Evolutionary conservation across 1,140 invertebrate species (phyloP).

Genomic region (Rhyacophila brunnea): DNA sequence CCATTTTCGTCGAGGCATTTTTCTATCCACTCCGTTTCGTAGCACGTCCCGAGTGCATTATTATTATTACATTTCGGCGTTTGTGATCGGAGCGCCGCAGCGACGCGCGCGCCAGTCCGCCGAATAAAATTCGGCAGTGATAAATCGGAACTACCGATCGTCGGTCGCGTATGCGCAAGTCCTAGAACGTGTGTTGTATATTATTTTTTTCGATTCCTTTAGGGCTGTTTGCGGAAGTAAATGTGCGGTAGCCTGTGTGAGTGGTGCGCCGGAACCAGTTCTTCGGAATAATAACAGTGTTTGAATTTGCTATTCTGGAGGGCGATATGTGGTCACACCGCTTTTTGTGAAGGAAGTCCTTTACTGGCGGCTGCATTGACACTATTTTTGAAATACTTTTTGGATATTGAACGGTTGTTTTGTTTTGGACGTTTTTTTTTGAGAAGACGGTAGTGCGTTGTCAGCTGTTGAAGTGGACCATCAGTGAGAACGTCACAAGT

Average conservation of each 20-base stretch:
- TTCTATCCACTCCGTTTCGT: slow-evolving; percentile 26
- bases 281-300: neutral
- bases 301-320: neutral
- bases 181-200: neutral
- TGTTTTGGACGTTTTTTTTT: no score
- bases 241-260: slow-evolving; percentile 6
- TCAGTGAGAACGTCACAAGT: no score
- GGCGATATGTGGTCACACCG: neutral
- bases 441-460: no score
- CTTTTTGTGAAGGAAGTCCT: neutral
- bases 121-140: slow-evolving; percentile 14
- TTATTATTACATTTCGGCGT: neutral
- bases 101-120: no score
- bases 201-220: neutral
- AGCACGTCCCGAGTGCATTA: slow-evolving; percentile 28
- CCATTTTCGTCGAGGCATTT: slow-evolving; percentile 25
- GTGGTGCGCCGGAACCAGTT: neutral
- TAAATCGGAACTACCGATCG: slow-evolving; percentile 6
- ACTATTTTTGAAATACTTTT: neutral
- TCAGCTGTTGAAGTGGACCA: no score
- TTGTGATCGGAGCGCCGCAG: no score
- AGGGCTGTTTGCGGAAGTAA: slow-evolving; percentile 7
- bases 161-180: slow-evolving; percentile 14
- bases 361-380: neutral
- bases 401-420: neutral